Conservation (phyloP, 2,888 invertebrate genomes). For the Exocentrus adspersus region DNA sequence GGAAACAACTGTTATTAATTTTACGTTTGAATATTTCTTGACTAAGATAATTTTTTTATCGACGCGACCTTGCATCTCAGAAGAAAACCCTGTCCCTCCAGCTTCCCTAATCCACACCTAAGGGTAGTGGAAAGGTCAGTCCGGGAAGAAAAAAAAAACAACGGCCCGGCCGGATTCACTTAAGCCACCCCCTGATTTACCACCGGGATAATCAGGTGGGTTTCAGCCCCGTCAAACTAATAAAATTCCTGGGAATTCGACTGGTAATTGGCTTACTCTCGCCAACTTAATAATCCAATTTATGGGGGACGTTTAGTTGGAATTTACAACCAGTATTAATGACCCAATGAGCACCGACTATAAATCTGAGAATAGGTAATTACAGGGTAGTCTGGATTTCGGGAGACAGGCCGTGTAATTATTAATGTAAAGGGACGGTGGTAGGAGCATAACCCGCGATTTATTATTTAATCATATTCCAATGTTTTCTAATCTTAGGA, state of each 20-base stretch:
- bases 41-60: too few species aligned
- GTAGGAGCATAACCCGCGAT: too few species aligned
- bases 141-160: background rate
- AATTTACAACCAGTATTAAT: slow-evolving; percentile 37
- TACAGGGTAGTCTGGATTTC: slow-evolving; percentile 18
- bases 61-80: too few species aligned
- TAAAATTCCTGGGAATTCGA: slow-evolving; percentile 26
- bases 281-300: slow-evolving; percentile 38
- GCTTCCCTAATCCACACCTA: background rate
- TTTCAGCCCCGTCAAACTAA: slow-evolving; percentile 11
- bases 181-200: slow-evolving; percentile 8
- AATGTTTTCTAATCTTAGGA: too few species aligned
- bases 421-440: slow-evolving; percentile 7
- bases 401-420: slow-evolving; percentile 8
- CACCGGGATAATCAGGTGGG: slow-evolving; percentile 13
- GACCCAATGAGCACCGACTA: slow-evolving; percentile 30
- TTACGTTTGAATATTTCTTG: too few species aligned
- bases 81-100: background rate
- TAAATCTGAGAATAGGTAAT: slow-evolving; percentile 36
- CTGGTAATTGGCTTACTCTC: slow-evolving; percentile 30
- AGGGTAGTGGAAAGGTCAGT: background rate
- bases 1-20: too few species aligned
- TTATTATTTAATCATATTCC: too few species aligned
- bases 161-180: background rate
- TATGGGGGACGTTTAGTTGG: slow-evolving; percentile 32